Conservation (phyloP, 2,797 vertebrate species). For the Acanthornis magna region DNA sequence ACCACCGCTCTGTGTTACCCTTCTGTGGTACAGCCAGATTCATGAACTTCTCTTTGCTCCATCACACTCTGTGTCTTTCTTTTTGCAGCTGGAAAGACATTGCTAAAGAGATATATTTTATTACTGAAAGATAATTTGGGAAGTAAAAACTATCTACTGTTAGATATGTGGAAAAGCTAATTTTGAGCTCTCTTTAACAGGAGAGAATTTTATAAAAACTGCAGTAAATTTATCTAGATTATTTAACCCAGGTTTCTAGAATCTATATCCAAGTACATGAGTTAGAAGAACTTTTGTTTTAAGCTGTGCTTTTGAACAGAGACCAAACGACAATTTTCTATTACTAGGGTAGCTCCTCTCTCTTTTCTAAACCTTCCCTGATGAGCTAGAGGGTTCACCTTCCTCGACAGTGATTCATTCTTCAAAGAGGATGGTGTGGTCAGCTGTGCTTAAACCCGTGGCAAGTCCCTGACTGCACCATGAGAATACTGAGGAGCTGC, state of each 20-base stretch:
- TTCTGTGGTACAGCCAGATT: neutral
- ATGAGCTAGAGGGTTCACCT: neutral
- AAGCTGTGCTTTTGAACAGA: neutral
- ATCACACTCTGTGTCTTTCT: neutral
- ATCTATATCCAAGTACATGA: neutral
- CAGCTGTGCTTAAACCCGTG: neutral
- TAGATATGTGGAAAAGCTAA: neutral
- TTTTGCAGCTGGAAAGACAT: neutral
- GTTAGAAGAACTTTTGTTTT: neutral
- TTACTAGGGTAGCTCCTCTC: neutral
- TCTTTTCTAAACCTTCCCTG: neutral
- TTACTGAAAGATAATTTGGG: neutral
- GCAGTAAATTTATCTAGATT: neutral
- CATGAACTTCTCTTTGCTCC: neutral
- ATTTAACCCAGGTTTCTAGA: neutral
- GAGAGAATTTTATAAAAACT: neutral
- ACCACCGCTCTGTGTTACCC: no score
- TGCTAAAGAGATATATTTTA: neutral
- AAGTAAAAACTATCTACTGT: neutral
- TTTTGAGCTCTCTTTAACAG: neutral
- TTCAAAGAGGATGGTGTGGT: neutral
- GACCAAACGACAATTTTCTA: neutral
- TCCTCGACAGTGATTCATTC: fast-evolving
- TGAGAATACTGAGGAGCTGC: neutral
- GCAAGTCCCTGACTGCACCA: neutral